A percentile compares a stretch with the other conserved stretches of the same genome.
Conservation (phyloP, 1,140 invertebrate genomes). For the Pachypsylla venusta region DNA sequence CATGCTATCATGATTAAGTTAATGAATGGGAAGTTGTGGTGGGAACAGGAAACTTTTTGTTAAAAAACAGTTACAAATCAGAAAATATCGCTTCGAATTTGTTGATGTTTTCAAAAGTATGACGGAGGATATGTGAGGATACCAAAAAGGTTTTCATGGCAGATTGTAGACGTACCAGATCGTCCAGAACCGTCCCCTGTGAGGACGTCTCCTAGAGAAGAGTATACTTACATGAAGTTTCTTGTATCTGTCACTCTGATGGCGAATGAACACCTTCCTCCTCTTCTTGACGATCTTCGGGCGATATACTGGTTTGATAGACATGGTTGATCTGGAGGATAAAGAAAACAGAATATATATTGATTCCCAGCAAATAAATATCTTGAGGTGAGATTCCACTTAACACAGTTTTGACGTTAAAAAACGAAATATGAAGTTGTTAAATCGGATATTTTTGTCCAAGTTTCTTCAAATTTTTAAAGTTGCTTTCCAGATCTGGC, state of each 20-base stretch:
- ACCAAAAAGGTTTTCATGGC: background rate
- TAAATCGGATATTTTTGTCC: too few species aligned
- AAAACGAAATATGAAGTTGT: too few species aligned
- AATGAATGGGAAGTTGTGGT: background rate
- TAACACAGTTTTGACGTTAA: too few species aligned
- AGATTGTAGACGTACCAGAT: background rate
- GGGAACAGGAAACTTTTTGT: background rate
- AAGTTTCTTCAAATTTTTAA: too few species aligned
- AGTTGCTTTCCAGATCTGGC: too few species aligned
- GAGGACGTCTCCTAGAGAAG: background rate
- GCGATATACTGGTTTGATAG: constrained; percentile 71
- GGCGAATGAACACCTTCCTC: constrained; percentile 89
- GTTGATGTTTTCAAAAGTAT: background rate
- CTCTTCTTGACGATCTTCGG: constrained; percentile 88
- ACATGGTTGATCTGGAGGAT: constrained; percentile 35
- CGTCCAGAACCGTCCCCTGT: background rate
- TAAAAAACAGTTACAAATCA: background rate
- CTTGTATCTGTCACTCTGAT: constrained; percentile 92
- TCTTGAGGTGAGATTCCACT: too few species aligned
- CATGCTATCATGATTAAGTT: too few species aligned
- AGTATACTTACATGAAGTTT: constrained; percentile 65
- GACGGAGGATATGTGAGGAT: too few species aligned
- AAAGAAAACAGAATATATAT: background rate
- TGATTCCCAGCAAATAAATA: too few species aligned
- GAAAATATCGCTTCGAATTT: background rate